Percentiles rank a stretch among this genome's conserved stretches.
These are phyloP conservation scores for Botia almorhae DNA, from an alignment of 2,797 vertebrate species.

Conservation along the genomic window DNA sequence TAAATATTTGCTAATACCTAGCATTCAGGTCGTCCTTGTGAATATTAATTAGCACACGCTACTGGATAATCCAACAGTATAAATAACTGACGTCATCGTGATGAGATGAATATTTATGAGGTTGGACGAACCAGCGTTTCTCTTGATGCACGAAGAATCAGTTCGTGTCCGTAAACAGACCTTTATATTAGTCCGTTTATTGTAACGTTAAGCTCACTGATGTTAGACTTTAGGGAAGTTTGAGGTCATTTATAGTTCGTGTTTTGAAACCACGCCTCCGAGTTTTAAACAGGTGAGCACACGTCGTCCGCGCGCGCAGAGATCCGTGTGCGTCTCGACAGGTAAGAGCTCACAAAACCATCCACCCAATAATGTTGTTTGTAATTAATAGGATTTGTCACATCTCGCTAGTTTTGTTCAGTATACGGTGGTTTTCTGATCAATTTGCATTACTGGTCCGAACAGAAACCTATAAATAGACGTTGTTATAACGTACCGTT, in stretches of 20 bases:
- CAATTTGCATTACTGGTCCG: too few relatives aligned
- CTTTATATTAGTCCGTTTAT: too few relatives aligned
- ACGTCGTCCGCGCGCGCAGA: background rate
- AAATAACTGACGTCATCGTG: background rate
- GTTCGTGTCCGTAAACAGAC: too few relatives aligned
- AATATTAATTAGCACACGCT: background rate
- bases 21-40: background rate
- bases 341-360: constrained; percentile 6
- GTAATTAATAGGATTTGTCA: too few relatives aligned
- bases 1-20: too few relatives aligned
- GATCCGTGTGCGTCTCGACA: background rate
- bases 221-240: background rate
- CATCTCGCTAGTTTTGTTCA: too few relatives aligned
- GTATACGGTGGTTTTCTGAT: too few relatives aligned
- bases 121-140: background rate
- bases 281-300: constrained; percentile 28
- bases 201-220: background rate
- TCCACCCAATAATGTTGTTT: too few relatives aligned
- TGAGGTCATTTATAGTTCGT: too few relatives aligned
- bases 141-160: too few relatives aligned
- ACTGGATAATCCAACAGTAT: background rate
- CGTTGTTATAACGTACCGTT: too few relatives aligned
- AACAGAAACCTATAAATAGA: too few relatives aligned
- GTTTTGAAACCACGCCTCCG: constrained; percentile 11
- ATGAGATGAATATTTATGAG: background rate